Evolutionary conservation across 2,113 vertebrate species (phyloP).

Genomic region (Brienomyrus brachyistius): DNA sequence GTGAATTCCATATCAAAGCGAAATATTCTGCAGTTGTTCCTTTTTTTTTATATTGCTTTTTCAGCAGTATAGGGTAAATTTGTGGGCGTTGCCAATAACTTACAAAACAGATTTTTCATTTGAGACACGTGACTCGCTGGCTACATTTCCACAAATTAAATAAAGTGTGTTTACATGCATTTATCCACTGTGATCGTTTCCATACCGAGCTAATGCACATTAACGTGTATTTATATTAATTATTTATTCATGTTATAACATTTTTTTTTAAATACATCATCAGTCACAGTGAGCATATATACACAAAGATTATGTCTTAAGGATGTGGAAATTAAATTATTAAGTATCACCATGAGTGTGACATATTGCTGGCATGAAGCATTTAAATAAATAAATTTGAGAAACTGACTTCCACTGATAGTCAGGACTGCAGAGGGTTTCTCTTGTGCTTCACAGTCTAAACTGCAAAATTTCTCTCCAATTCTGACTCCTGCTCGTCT

Average conservation of each 20-base stretch:
- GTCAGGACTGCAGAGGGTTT: background rate
- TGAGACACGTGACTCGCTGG: background rate
- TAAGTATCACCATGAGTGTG: background rate
- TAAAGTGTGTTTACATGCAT: background rate
- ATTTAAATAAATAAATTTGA: background rate
- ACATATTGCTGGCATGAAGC: background rate
- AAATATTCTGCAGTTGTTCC: background rate
- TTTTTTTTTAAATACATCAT: background rate
- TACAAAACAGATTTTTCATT: background rate
- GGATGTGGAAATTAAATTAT: background rate
- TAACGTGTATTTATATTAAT: background rate
- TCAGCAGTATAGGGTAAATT: background rate
- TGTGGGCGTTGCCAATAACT: background rate
- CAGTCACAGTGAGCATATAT: background rate
- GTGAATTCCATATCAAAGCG: background rate
- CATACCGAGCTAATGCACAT: background rate
- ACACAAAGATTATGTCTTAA: background rate
- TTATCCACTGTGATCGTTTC: background rate
- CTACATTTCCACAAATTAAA: background rate
- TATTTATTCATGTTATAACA: background rate
- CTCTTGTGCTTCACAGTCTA: background rate
- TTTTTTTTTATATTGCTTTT: background rate
- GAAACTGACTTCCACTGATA: background rate
- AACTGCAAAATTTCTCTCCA: background rate
- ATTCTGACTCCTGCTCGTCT: background rate